A percentile compares a stretch with the other conserved stretches of the same genome.
Evolutionary conservation across 2,113 vertebrate genomes (phyloP).

Genomic region (Eubucco bourcierii): DNA sequence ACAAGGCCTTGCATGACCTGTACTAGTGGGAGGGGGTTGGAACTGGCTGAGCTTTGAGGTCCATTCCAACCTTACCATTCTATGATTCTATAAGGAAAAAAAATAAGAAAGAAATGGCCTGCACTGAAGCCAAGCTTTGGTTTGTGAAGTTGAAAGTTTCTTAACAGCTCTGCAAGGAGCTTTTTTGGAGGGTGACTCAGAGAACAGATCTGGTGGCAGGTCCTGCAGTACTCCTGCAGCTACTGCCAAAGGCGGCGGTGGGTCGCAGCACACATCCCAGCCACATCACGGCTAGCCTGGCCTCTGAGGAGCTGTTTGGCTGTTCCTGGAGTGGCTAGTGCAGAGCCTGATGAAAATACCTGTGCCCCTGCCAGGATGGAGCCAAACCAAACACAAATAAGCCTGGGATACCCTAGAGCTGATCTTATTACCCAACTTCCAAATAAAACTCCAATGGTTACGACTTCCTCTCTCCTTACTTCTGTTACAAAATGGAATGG

Average conservation of each 20-base stretch:
- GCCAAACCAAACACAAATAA: slow-evolving; percentile 27
- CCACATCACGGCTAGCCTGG: too few relatives aligned
- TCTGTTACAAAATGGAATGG: not conserved
- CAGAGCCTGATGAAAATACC: not conserved
- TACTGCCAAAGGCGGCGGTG: not conserved
- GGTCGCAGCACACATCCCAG: not conserved
- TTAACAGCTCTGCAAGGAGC: not conserved
- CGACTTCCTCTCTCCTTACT: not conserved
- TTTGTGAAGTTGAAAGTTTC: not conserved
- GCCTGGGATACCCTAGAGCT: not conserved
- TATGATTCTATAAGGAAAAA: not conserved
- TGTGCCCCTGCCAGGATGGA: not conserved
- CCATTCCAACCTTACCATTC: too few relatives aligned
- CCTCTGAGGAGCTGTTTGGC: not conserved
- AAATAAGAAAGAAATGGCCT: not conserved
- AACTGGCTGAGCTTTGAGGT: too few relatives aligned
- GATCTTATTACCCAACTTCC: slow-evolving; percentile 3
- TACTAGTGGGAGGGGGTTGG: too few relatives aligned
- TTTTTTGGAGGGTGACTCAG: not conserved
- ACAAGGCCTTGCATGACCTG: too few relatives aligned
- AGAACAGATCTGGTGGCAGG: not conserved
- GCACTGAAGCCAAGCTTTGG: not conserved
- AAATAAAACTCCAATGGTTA: slow-evolving; percentile 20
- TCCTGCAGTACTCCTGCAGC: not conserved
- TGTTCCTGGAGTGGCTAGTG: not conserved